A percentile compares a stretch with the other conserved stretches of the same genome.
These are phyloP conservation scores for Catamblyrhynchus diadema DNA, from an alignment of 2,797 vertebrate genomes.

Conservation along the genomic window DNA sequence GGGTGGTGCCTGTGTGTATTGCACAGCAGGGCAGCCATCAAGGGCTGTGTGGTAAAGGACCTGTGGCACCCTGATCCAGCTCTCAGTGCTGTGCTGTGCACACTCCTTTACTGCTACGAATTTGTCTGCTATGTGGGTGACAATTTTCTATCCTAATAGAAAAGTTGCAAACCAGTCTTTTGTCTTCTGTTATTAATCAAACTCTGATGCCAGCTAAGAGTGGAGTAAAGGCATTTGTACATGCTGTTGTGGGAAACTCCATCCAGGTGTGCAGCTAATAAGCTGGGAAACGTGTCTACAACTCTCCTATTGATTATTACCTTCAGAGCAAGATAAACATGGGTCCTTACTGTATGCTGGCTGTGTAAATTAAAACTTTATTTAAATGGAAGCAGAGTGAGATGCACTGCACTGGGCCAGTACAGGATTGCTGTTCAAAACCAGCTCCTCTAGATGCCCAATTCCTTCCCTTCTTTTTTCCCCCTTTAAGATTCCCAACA, in stretches of 20 bases:
- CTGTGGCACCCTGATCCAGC: background rate
- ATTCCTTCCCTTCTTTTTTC: background rate
- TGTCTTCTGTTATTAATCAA: conserved; percentile 53
- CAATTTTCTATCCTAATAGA: conserved; percentile 17
- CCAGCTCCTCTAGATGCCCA: background rate
- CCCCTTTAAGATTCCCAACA: conserved; percentile 43
- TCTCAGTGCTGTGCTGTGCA: background rate
- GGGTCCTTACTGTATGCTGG: background rate
- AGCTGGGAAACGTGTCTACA: conserved; percentile 41
- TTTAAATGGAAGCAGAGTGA: conserved; percentile 62
- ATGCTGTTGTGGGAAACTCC: conserved; percentile 52
- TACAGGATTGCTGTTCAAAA: conserved; percentile 28
- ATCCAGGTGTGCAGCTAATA: conserved; percentile 54
- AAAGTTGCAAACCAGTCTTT: conserved; percentile 35
- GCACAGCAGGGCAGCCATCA: background rate
- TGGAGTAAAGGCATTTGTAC: conserved; percentile 21
- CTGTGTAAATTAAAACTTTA: conserved; percentile 62
- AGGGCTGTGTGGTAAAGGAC: background rate
- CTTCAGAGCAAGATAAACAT: conserved; percentile 45
- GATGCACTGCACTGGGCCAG: background rate
- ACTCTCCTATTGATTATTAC: conserved; percentile 61
- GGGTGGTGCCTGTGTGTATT: background rate
- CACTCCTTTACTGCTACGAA: background rate
- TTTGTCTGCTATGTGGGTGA: background rate
- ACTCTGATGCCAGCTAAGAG: conserved; percentile 7